phyloP scores from a whole-genome alignment of 30 jellyfish, hydroid and myxozoan genomes.

The Morbakka virulenta region DNA sequence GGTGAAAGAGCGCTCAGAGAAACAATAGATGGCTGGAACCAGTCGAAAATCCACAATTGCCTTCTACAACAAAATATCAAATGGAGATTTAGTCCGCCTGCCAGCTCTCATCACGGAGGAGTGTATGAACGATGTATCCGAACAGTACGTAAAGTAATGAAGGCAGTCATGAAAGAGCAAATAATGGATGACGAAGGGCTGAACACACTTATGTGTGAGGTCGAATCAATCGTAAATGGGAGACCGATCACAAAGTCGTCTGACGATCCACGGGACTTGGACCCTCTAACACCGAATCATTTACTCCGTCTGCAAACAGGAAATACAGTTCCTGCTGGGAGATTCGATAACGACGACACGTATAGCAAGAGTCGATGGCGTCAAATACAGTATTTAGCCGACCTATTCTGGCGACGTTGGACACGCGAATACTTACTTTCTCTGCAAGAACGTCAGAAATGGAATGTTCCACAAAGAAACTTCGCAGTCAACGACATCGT shows the following conservation, averaged over 20 bases:
- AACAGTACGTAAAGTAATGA: slow-evolving; percentile 18
- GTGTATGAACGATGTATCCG: slow-evolving; percentile 66
- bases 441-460: slow-evolving; percentile 38
- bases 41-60: slow-evolving; percentile 1
- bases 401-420: slow-evolving; percentile 63
- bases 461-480: slow-evolving; percentile 17
- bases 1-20: slow-evolving; percentile 15
- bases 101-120: slow-evolving; percentile 58
- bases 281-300: slow-evolving; percentile 61
- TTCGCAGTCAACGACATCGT: slow-evolving; percentile 31
- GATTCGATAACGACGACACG: slow-evolving; percentile 13
- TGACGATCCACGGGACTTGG: slow-evolving; percentile 45
- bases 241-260: slow-evolving; percentile 52
- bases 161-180: slow-evolving; percentile 12
- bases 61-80: slow-evolving; percentile 13
- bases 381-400: slow-evolving; percentile 41
- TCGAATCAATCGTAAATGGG: slow-evolving; percentile 38
- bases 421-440: slow-evolving; percentile 25
- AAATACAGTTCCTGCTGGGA: slow-evolving; percentile 33
- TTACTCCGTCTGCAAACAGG: slow-evolving; percentile 25
- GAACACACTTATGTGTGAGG: slow-evolving; percentile 49
- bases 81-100: slow-evolving; percentile 65
- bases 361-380: slow-evolving; percentile 51
- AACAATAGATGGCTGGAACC: slow-evolving; percentile 37
- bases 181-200: slow-evolving; percentile 51